A percentile compares a stretch with the other conserved stretches of the same genome.
These are phyloP conservation scores for Alosa sapidissima DNA, from an alignment of 2,797 vertebrate genomes.

Conservation along the genomic window DNA sequence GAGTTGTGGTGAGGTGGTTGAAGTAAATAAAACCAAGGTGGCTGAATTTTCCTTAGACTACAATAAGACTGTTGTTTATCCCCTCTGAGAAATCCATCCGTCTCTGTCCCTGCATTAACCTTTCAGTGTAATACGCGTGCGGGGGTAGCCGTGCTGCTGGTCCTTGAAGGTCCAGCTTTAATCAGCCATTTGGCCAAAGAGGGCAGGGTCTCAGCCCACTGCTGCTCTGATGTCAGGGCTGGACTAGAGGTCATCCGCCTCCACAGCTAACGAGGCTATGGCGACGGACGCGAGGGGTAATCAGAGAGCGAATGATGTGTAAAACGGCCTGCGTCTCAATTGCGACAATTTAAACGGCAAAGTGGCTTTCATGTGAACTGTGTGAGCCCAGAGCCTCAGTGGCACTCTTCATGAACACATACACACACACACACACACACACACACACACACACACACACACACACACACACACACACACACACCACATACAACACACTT, in stretches of 20 bases:
- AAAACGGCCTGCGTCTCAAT: neutral
- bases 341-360: neutral
- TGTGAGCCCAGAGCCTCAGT: neutral
- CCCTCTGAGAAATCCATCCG: neutral
- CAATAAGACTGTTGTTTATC: neutral
- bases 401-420: neutral
- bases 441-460: neutral
- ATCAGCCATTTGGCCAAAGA: conserved; percentile 1
- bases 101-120: neutral
- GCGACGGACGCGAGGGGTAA: neutral
- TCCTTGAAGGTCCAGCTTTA: neutral
- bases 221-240: neutral
- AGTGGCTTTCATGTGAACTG: conserved; percentile 4
- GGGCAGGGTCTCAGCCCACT: neutral
- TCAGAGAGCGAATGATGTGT: conserved; percentile 9
- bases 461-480: conserved; percentile 13
- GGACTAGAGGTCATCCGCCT: neutral
- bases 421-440: conserved; percentile 1
- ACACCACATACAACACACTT: too few relatives aligned
- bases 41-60: neutral
- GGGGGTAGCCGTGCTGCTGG: neutral
- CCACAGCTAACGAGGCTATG: neutral
- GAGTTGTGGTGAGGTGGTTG: neutral
- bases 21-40: neutral
- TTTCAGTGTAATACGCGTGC: neutral